phyloP scores from a whole-genome alignment of 2,888 invertebrate species.

The Phalera bucephala region DNA sequence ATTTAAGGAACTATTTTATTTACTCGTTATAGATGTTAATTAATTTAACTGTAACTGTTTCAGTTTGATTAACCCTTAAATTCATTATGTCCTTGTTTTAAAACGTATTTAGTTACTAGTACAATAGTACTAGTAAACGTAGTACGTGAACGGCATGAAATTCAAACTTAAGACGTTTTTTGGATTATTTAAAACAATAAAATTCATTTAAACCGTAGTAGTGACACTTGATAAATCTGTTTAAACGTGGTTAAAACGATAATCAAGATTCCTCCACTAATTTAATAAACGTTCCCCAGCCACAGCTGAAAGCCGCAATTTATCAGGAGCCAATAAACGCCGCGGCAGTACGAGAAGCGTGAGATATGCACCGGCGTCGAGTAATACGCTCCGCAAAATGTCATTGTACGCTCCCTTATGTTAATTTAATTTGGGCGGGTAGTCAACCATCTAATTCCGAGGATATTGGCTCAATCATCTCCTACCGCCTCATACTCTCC shows the following conservation, averaged over 20 bases:
- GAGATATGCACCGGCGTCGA: constrained; percentile 48
- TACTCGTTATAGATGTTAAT: too few relatives aligned
- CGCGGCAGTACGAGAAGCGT: constrained; percentile 34
- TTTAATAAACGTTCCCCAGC: constrained; percentile 19
- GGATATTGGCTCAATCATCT: constrained; percentile 53
- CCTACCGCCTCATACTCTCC: constrained; percentile 32
- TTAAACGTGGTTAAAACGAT: constrained; percentile 12
- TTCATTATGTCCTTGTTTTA: too few relatives aligned
- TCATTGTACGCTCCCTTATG: constrained; percentile 56
- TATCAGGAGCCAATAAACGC: constrained; percentile 47
- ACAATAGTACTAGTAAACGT: too few relatives aligned
- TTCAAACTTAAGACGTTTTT: too few relatives aligned
- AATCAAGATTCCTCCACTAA: constrained; percentile 22
- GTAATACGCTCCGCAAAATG: constrained; percentile 36
- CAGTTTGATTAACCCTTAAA: too few relatives aligned
- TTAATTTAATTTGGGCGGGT: constrained; percentile 66
- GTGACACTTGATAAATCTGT: background rate
- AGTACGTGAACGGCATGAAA: too few relatives aligned
- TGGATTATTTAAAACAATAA: too few relatives aligned
- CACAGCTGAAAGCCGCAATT: constrained; percentile 19
- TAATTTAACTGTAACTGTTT: too few relatives aligned
- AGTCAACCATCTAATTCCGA: constrained; percentile 43
- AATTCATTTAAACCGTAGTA: too few relatives aligned
- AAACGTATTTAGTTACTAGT: too few relatives aligned
- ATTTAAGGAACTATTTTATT: too few relatives aligned